Evolutionary conservation across 2,888 invertebrate genomes (phyloP), one percentile per base, ranked within the genome.

Genomic region (Dinocampus coccinellae): DNA sequence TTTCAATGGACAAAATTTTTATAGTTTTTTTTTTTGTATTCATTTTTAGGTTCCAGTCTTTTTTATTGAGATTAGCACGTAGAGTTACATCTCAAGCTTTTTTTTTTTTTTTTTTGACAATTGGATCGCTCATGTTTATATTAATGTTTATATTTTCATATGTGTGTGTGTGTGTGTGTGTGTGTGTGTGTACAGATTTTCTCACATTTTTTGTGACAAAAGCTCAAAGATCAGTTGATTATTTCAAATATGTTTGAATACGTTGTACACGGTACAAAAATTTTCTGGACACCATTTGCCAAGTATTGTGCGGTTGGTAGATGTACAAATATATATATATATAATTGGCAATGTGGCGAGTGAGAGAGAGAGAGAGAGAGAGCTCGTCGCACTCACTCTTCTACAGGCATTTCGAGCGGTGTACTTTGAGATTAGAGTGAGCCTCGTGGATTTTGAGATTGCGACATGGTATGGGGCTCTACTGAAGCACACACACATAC

Each of bases 381-480:
- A 64, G 16, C 47, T 47, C 47, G 47, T 47, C 47, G 47, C 47
- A 16, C 47, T 47, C 16, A 16, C 63, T 16, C 26, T n/a, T 58
- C 58, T 57, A 22, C 29, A 58, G 67, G 58, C 58, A 57, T 67
- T 67, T 42, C 58, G 33, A 47, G 47, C 42, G 33, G 67, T 57
- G n/a, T 57, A 16, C 57, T 26, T 33, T 36, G 58, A 42, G 57
- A 66, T 66, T 66, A 39, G 57, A 66, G 71, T 55, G 65, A 70
- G 64, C 60, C 73, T 73, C 70, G 72, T 73, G 70, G 76, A 73
- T 70, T 69, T 76, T 73, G 63, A 76, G 73, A 76, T 57, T 71
- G 63, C 74, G 70, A 73, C 73, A 55, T 24, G 58, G 63, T 71
- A 36, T 33, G 69, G 68, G n/a, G n/a, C n/a, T n/a, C 69, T 67